phyloP scores from a whole-genome alignment of 1,140 invertebrate species.

The Bombus polaris region DNA sequence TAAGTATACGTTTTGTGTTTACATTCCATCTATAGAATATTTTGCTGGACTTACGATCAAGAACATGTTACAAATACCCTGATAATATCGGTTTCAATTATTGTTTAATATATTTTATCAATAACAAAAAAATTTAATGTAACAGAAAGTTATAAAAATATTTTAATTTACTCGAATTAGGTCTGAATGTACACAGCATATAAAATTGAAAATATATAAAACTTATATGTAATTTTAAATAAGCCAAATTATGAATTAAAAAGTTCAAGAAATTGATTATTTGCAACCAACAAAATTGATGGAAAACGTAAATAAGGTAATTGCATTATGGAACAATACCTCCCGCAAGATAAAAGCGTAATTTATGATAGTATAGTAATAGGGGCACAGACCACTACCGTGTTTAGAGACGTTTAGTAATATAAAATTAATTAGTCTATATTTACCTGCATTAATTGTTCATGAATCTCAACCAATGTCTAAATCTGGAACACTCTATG shows the following conservation, averaged over 20 bases:
- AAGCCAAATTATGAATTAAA: neutral
- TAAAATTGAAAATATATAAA: neutral
- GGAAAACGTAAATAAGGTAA: neutral
- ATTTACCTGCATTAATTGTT: neutral
- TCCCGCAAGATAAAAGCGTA: neutral
- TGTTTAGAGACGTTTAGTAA: neutral
- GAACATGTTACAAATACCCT: neutral
- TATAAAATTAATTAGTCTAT: neutral
- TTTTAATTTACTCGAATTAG: neutral
- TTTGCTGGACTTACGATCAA: constrained; percentile 4
- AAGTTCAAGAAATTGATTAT: neutral
- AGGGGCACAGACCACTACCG: neutral
- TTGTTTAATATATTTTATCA: neutral
- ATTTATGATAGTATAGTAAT: neutral
- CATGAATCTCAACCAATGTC: neutral
- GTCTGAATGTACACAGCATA: neutral
- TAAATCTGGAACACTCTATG: neutral
- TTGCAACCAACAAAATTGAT: neutral
- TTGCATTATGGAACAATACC: neutral
- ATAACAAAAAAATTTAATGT: neutral
- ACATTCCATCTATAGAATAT: neutral
- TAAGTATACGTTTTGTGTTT: neutral
- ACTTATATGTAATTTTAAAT: neutral
- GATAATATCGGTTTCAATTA: neutral
- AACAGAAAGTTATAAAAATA: neutral